A percentile compares a stretch with the other conserved stretches of the same genome.
Evolutionary conservation across 2,113 vertebrate species (phyloP).

Genomic region (Corapipo altera): DNA sequence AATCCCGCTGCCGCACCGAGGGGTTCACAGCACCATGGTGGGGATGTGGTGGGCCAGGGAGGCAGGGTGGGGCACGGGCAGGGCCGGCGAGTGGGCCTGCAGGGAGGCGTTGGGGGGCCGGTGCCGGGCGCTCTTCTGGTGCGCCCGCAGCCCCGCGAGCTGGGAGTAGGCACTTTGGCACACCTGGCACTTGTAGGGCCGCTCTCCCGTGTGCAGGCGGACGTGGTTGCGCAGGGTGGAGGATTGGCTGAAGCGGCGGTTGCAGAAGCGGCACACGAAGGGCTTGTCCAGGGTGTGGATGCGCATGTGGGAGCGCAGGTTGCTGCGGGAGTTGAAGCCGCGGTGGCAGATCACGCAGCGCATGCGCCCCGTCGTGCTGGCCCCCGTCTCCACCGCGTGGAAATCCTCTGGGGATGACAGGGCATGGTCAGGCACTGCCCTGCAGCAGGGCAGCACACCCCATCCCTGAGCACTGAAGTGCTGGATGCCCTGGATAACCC

Average conservation of each 20-base stretch:
- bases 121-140: slow-evolving; percentile 97
- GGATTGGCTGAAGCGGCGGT: slow-evolving; percentile 98
- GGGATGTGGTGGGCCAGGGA: slow-evolving; percentile 89
- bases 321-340: slow-evolving; percentile 98
- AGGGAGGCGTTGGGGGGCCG: slow-evolving; percentile 79
- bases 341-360: slow-evolving; percentile 98
- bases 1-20: accelerated
- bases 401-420: slow-evolving; percentile 81
- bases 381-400: slow-evolving; percentile 75
- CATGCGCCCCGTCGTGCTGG: slow-evolving; percentile 83
- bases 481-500: background rate
- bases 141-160: slow-evolving; percentile 93
- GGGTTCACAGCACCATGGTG: slow-evolving; percentile 90
- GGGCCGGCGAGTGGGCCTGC: slow-evolving; percentile 76
- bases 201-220: slow-evolving; percentile 96
- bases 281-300: slow-evolving; percentile 99
- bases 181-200: slow-evolving; percentile 97
- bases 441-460: background rate
- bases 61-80: slow-evolving; percentile 83
- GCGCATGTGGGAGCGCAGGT: slow-evolving; percentile 99
- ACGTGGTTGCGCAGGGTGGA: slow-evolving; percentile 97
- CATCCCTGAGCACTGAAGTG: accelerated
- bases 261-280: slow-evolving; percentile 97
- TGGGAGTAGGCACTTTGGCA: slow-evolving; percentile 98
- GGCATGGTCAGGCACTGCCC: accelerated